A percentile compares a stretch with the other conserved stretches of the same genome.
phyloP scores from a whole-genome alignment of 1,140 invertebrate species.

The Anadara kagoshimensis region DNA sequence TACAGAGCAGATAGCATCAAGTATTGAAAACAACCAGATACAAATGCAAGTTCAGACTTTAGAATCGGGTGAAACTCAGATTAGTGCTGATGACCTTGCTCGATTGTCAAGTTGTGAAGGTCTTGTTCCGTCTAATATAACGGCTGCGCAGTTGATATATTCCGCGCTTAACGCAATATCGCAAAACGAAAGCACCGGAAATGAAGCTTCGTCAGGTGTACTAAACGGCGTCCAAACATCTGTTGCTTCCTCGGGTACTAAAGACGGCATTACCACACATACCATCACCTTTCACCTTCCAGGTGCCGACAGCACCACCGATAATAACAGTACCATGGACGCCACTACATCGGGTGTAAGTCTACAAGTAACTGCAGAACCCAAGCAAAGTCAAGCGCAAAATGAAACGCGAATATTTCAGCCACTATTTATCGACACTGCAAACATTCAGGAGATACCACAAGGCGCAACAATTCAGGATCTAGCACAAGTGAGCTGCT shows the following conservation, averaged over 20 bases:
- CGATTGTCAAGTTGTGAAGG: slow-evolving; percentile 62
- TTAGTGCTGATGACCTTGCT: slow-evolving; percentile 57
- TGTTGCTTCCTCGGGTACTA: slow-evolving; percentile 42
- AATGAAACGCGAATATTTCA: too few relatives aligned
- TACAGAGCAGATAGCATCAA: background rate
- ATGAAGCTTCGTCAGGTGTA: slow-evolving; percentile 16
- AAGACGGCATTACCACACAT: slow-evolving; percentile 56
- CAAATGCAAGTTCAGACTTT: slow-evolving; percentile 57
- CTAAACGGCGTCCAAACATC: slow-evolving; percentile 52
- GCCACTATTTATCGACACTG: background rate
- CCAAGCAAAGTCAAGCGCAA: too few relatives aligned
- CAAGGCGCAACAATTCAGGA: slow-evolving; percentile 38
- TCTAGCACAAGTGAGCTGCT: slow-evolving; percentile 38
- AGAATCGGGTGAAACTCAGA: slow-evolving; percentile 48
- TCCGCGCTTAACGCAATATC: slow-evolving; percentile 75
- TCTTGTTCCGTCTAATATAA: slow-evolving; percentile 75
- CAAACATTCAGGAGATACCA: background rate
- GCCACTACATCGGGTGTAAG: too few relatives aligned
- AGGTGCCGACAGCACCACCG: background rate
- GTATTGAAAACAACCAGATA: slow-evolving; percentile 35
- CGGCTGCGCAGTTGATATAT: slow-evolving; percentile 77
- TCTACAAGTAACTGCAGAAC: too few relatives aligned
- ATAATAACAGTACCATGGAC: background rate
- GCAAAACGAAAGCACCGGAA: slow-evolving; percentile 24
- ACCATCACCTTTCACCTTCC: slow-evolving; percentile 61